Base-by-base conservation (phyloP, 2,888 invertebrate species). In the Drosophila peninsularis region DNA sequence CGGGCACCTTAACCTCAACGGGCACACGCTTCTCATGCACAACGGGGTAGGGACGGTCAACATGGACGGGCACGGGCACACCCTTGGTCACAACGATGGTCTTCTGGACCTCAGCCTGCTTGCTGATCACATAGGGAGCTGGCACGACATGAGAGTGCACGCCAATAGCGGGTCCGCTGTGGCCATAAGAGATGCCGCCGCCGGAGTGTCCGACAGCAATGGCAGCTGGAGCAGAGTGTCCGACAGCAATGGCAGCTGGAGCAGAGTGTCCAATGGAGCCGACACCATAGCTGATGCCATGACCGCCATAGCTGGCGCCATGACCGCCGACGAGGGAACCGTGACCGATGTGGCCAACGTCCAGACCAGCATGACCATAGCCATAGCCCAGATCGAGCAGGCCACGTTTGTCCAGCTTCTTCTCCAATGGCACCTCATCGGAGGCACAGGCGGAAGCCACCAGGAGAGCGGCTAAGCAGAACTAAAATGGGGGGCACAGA, bases 341-440 rank as follows among this genome's bases (percentile, higher is more conserved):
- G 36, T 94, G 94, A 58, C 95, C 96, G 82, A 96, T 93, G 91
- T 95, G 95, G 54, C 96, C 96, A 75, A 96, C 92, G 90, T 96
- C 96, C 75, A 96, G 94, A 78, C 96, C 96, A 87, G 95, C 94
- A 90, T 94, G 94, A 68, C 96, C 96, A 92, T 96, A 96, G 60
- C 96, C 96, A 87, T 96, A 96, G 82, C 96, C 96, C 90, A 96
- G 94, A 91, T 95, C 95, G 67, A 96, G 93, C 83, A 96, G 94
- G 80, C 96, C 96, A 82, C 96, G 95, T 93, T 97, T 96, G 93
- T 96, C 96, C 92, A 96, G 94, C 92, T 96, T 96, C 94, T 96
- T 96, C 75, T 95, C 95, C 79, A 94, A 92, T 62, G 94, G 93
- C 84, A 94, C 94, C 84, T 94, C 94, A 75, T 88, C 89, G 94